Base-by-base conservation (phyloP, 2,113 vertebrate genomes). In the Hippopotamus amphibius region DNA sequence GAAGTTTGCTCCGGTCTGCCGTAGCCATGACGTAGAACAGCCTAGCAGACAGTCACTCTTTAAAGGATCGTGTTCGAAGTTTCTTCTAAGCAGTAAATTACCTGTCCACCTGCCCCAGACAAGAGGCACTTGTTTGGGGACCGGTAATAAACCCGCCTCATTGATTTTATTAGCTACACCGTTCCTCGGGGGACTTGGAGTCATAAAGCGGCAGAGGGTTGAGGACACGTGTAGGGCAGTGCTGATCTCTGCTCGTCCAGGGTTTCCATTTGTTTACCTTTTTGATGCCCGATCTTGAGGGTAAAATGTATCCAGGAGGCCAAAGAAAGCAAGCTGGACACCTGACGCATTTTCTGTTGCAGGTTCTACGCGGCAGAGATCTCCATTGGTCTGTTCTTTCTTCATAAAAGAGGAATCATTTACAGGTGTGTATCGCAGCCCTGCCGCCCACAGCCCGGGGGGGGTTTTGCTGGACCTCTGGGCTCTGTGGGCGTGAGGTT, bases 281-380 rank as follows among this genome's bases (percentile, higher is more conserved):
- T 50, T 48, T 37, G 2, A 6, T n/a, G 41, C 72, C 80, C 59
- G 22, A 19, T 19, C 88, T 50, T 50, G 19, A 83, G 63, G 0
- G 63, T 77, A 46, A 53, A 37, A 30, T 28, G 37, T 5, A 4
- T 22, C 61, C 88, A 84, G 22, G 61, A 16, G 15, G 24, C 41
- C 6, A 22, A 48, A 0, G 53, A 84, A 88, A 90, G 66, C 77
- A 21, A 88, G 7, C 33, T 15, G 24, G 24, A 90, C 83, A 61
- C 61, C 53, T 95, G 55, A 97, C 48, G 21, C 14, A 1, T 77
- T 86, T 97, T 88, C 30, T 90, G 65, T 93, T 97, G 13, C 98
- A 99, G 99, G 93, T 99, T 99, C 98, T 99, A 99, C 68, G 99
- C 99, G 28, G 99, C 99, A 59, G 99, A 99, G 98, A 99, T 99